Evolutionary conservation across 2,797 vertebrate genomes (phyloP).

Genomic region (Bucorvus abyssinicus): DNA sequence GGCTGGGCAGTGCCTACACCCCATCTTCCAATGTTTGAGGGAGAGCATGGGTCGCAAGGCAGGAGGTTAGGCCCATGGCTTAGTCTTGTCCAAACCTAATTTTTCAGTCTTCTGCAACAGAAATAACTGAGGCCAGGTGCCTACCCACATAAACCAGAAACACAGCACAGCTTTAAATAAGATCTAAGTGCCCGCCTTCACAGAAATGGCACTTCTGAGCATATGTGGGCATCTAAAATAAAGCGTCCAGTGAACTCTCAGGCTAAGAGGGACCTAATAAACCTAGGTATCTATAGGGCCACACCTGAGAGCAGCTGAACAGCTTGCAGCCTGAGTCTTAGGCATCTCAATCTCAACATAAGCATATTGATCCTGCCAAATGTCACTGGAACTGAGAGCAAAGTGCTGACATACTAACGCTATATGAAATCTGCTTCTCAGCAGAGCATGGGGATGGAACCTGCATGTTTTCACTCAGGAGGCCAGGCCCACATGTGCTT

Average conservation of each 20-base stretch:
- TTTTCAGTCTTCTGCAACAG: neutral
- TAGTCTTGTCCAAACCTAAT: neutral
- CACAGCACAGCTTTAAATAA: slow-evolving; percentile 6
- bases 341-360: neutral
- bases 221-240: neutral
- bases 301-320: neutral
- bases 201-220: slow-evolving; percentile 23
- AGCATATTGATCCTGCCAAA: neutral
- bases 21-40: neutral
- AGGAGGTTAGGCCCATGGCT: neutral
- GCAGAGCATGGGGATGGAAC: neutral
- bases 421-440: neutral
- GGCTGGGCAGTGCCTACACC: neutral
- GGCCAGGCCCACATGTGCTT: slow-evolving; percentile 35
- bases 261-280: neutral
- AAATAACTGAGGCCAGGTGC: neutral
- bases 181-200: neutral
- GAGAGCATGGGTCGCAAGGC: fast-evolving
- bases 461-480: slow-evolving; percentile 43
- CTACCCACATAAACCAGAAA: slow-evolving; percentile 6
- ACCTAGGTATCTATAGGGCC: neutral
- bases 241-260: neutral
- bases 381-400: neutral
- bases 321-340: neutral
- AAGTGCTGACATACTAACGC: slow-evolving; percentile 12